A percentile compares a stretch with the other conserved stretches of the same genome.
Conservation (phyloP, 2,888 invertebrate genomes). For the Scaptomyza reducta region DNA sequence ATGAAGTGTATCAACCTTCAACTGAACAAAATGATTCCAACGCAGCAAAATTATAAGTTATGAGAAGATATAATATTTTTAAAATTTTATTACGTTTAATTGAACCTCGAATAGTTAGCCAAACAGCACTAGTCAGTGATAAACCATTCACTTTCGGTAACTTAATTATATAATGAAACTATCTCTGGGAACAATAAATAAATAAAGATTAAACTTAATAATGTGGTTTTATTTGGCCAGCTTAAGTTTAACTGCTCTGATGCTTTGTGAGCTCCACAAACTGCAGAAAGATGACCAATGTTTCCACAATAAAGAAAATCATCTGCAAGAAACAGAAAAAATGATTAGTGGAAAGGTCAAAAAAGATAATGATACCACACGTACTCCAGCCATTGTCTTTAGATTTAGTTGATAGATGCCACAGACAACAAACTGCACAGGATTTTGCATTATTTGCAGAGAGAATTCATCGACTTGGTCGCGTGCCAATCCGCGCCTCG, state of each 20-base stretch:
- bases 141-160: too few relatives aligned
- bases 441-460: constrained; percentile 70
- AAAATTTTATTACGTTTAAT: too few relatives aligned
- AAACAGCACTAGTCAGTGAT: too few relatives aligned
- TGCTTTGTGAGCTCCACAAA: constrained; percentile 47
- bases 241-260: constrained; percentile 15
- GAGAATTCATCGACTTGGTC: constrained; percentile 55
- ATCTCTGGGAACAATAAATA: too few relatives aligned
- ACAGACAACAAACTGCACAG: constrained; percentile 59
- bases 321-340: constrained; percentile 43
- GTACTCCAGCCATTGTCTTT: constrained; percentile 54
- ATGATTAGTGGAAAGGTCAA: neutral
- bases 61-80: too few relatives aligned
- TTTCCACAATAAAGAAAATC: constrained; percentile 63
- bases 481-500: neutral
- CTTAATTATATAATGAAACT: too few relatives aligned
- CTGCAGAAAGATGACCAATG: constrained; percentile 63
- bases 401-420: constrained; percentile 69
- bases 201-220: too few relatives aligned
- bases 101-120: too few relatives aligned
- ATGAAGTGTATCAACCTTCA: too few relatives aligned
- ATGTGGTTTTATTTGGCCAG: neutral
- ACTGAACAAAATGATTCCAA: too few relatives aligned
- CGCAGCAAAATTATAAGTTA: too few relatives aligned
- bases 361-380: neutral